Conservation (phyloP, 2,888 invertebrate genomes). For the Strigamia crassipes region DNA sequence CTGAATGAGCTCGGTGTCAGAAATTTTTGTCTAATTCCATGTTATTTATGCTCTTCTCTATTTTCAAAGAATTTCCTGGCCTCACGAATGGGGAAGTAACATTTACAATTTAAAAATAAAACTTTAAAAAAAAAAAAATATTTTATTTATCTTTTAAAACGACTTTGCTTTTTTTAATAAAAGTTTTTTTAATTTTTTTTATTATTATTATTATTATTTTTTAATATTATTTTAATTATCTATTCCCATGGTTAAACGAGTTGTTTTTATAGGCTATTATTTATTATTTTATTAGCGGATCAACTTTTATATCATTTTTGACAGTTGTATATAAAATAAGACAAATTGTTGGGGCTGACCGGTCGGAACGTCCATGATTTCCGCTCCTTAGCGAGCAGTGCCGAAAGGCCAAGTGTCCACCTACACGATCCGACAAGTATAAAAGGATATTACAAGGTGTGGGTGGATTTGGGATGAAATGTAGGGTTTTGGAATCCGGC, state of each 20-base stretch:
- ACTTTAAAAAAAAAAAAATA: too few relatives aligned
- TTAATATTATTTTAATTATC: neutral
- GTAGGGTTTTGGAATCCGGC: neutral
- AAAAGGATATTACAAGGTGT: neutral
- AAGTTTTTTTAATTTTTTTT: too few relatives aligned
- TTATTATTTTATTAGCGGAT: neutral
- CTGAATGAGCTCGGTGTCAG: neutral
- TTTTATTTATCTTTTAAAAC: neutral
- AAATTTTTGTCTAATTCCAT: neutral
- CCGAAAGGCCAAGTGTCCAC: neutral
- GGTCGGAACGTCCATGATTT: neutral
- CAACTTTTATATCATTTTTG: neutral
- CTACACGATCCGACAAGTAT: neutral
- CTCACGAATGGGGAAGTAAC: neutral
- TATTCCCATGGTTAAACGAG: neutral
- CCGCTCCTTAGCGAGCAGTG: neutral
- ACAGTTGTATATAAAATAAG: neutral
- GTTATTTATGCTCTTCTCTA: neutral
- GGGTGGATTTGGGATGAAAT: neutral
- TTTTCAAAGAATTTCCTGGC: neutral
- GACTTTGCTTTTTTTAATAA: neutral
- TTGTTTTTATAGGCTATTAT: neutral
- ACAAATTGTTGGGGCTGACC: neutral
- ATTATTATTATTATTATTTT: neutral
- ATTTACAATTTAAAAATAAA: neutral